A percentile compares a stretch with the other conserved stretches of the same genome.
phyloP scores from a whole-genome alignment of 2,797 vertebrate species.

The Phaenicophaeus curvirostris region DNA sequence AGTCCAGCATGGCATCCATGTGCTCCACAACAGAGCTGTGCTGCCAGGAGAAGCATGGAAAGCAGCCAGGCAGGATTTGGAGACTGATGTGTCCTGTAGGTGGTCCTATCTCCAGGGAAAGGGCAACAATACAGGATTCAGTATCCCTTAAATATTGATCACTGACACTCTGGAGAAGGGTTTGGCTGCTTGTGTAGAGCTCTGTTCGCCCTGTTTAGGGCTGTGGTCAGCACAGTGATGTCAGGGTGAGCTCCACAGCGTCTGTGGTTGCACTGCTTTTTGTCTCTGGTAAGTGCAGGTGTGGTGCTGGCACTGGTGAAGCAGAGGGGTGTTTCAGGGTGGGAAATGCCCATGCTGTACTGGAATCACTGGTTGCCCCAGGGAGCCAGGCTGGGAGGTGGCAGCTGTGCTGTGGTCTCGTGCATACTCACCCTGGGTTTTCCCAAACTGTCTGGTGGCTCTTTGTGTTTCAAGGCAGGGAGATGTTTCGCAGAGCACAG shows the following conservation, averaged over 20 bases:
- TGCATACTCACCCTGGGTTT: not conserved
- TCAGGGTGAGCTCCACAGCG: not conserved
- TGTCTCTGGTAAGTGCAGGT: not conserved
- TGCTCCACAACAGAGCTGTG: accelerated
- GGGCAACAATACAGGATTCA: not conserved
- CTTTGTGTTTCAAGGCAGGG: not conserved
- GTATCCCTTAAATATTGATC: not conserved
- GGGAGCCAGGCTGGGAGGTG: not conserved
- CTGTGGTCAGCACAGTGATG: not conserved
- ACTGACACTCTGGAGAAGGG: accelerated
- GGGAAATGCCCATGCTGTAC: not conserved
- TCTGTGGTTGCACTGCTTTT: not conserved
- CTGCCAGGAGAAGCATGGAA: not conserved
- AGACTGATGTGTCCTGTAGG: not conserved
- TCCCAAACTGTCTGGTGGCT: not conserved
- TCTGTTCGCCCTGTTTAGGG: not conserved
- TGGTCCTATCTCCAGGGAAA: not conserved
- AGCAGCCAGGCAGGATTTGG: not conserved
- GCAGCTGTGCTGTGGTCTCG: not conserved
- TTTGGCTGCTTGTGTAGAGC: not conserved
- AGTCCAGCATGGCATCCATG: not conserved
- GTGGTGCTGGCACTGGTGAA: not conserved
- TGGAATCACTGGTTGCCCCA: not conserved
- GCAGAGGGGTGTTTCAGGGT: not conserved
- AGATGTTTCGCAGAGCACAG: not conserved